Percentiles rank a stretch among this genome's conserved stretches.
Conservation (phyloP, 2,797 vertebrate genomes). For the Hemitrygon akajei region DNA sequence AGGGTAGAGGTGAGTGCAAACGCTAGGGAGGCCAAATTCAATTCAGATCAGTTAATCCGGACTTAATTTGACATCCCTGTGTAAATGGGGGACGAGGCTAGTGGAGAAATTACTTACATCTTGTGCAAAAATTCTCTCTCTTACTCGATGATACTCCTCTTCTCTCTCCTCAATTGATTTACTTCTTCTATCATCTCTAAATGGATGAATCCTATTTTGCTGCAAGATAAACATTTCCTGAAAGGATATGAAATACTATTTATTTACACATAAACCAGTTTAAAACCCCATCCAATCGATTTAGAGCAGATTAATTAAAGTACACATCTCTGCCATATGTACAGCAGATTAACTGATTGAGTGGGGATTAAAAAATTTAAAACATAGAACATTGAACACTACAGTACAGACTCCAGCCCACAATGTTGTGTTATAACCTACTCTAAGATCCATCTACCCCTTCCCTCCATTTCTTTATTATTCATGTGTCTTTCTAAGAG, state of each 20-base stretch:
- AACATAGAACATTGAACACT: no score
- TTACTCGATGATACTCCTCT: conserved; percentile 87
- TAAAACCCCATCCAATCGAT: conserved; percentile 35
- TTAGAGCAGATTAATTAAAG: conserved; percentile 29
- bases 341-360: conserved; percentile 30
- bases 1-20: conserved; percentile 20
- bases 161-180: conserved; percentile 94
- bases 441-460: no score
- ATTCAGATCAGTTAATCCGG: conserved; percentile 26
- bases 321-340: conserved; percentile 25
- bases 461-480: no score
- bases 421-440: no score
- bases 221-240: conserved; percentile 60
- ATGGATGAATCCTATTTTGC: conserved; percentile 74
- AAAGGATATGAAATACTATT: conserved; percentile 38
- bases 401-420: no score
- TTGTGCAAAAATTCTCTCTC: conserved; percentile 89
- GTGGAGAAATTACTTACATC: conserved; percentile 73
- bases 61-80: conserved; percentile 28
- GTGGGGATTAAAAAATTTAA: conserved; percentile 23
- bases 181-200: conserved; percentile 83
- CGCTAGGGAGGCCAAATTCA: conserved; percentile 29
- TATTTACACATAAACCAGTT: conserved; percentile 35
- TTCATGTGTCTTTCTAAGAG: no score
- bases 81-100: conserved; percentile 36